Conservation (phyloP, 2,797 vertebrate genomes). For the Triplophysa yarkandensis region DNA sequence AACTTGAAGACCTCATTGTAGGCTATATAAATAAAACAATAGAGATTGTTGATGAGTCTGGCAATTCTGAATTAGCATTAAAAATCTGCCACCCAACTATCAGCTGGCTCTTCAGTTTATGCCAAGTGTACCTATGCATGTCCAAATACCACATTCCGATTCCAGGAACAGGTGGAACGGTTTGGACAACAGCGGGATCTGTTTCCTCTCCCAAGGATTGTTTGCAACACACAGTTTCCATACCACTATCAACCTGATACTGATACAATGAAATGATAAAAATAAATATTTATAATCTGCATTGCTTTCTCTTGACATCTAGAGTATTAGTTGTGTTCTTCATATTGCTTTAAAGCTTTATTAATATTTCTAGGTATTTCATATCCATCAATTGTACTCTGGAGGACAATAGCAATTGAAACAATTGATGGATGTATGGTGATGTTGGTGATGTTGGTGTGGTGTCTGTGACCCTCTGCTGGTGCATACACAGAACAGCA, state of each 20-base stretch:
- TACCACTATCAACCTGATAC: not conserved
- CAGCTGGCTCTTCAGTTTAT: constrained; percentile 3
- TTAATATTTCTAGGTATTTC: not conserved
- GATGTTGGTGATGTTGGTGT: not conserved
- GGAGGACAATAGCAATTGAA: not conserved
- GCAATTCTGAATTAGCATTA: not conserved
- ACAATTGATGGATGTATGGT: not conserved
- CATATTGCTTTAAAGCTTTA: not conserved
- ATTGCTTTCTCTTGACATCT: not conserved
- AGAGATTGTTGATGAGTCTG: not conserved
- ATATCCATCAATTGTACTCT: not conserved
- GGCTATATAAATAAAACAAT: not conserved
- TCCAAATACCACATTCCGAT: constrained; percentile 1
- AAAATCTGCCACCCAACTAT: constrained; percentile 38
- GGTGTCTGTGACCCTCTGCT: constrained; percentile 29
- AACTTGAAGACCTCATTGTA: not conserved
- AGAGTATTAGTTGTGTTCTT: not conserved
- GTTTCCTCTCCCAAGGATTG: constrained; percentile 10
- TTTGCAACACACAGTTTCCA: not conserved
- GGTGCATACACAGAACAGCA: constrained; percentile 15
- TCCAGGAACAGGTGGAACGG: constrained; percentile 46
- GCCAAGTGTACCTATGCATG: constrained; percentile 11
- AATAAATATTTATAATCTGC: not conserved
- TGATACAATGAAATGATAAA: not conserved
- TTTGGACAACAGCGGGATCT: constrained; percentile 23